Evolutionary conservation across 2,113 vertebrate species (phyloP), one percentile per base, ranked within the genome.

Genomic region (Larimichthys crocea): DNA sequence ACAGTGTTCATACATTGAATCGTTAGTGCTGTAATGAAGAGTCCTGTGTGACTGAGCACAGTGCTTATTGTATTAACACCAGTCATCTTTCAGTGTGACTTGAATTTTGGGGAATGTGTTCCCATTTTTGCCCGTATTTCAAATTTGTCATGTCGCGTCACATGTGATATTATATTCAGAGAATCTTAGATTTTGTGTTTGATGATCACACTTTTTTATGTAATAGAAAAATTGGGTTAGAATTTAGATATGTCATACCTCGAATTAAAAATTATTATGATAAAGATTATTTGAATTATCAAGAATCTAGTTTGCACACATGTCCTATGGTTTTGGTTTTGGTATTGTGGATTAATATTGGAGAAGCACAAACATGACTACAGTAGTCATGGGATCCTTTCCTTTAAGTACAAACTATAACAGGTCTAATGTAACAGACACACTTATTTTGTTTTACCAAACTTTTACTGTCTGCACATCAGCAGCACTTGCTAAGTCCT

Each of bases 401-500:
- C 3, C 10, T 53, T 24, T 0, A 46, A 48, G n/a, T 49, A 48
- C 10, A 24, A 31, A 79, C 29, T 2, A 5, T 6, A 35, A 55
- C 1, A 31, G 24, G 1, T 56, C 0, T 29, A 55, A 29, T 3
- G 19, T 46, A 64, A 48, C 49, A 48, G 12, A 57, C 5, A 66
- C 40, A 22, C 6, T 26, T 3, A 42, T 50, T 66, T 10, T n/a
- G 3, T 35, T 14, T 16, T 2, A 19, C 40, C 42, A 3, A 68
- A 31, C 55, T 35, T 48, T 81, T 1, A n/a, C 11, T 49, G 24
- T 26, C 3, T 53, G 24, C 49, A 63, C 68, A 64, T 70, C 61
- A 81, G 55, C 64, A 73, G 46, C 63, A 42, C 22, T 64, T 3
- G 2, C 52, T 66, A 16, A 20, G 50, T 60, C 64, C 31, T 77